Base-by-base conservation (phyloP, 2,797 vertebrate genomes). In the Vespertilio murinus region DNA sequence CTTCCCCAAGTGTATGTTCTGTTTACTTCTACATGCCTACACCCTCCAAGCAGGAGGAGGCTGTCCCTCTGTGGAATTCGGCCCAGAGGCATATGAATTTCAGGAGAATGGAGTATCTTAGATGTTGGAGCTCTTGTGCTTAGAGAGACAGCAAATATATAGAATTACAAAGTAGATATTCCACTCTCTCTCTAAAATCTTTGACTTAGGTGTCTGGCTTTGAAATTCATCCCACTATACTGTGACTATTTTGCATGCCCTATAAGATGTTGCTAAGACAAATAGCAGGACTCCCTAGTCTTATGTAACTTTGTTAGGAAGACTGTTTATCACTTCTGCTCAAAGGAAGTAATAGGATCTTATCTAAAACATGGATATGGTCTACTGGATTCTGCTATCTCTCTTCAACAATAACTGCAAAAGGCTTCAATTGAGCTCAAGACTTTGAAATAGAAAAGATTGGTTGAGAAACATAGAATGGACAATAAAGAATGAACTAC, bases 391-490 rank as follows among this genome's bases (percentile, higher is more conserved):
- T 91, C 18, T 79, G 69, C 11, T 81, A 0, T 81, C 70, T 70
- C 9, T 90, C 33, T 80, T 75, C 59, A 85, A 71, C 11, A 11
- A n/a, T 80, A 94, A 74, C 38, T 83, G 28, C 70, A 86, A 84
- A 84, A n/a, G 42, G 47, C 61, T 35, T 18, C 69, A n/a, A n/a
- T 77, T 93, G 93, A 88, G 71, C 20, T 42, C 49, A 92, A 23
- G 74, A 70, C 33, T 90, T 61, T 85, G 77, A 84, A 89, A 92
- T 64, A 88, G 14, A 17, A 71, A 93, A 69, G 77, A 64, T 1
- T 77, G 28, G 18, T 22, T 78, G 49, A 67, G 67, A 93, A 90
- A 87, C 13, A 7, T 33, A 22, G n/a, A 94, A 47, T 70, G 35
- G 42, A 42, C 28, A 81, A 14, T 25, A 52, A 83, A 17, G 28